These are phyloP conservation scores for Intellagama lesueurii DNA, from an alignment of 2,797 vertebrate genomes.

Conservation along the genomic window DNA sequence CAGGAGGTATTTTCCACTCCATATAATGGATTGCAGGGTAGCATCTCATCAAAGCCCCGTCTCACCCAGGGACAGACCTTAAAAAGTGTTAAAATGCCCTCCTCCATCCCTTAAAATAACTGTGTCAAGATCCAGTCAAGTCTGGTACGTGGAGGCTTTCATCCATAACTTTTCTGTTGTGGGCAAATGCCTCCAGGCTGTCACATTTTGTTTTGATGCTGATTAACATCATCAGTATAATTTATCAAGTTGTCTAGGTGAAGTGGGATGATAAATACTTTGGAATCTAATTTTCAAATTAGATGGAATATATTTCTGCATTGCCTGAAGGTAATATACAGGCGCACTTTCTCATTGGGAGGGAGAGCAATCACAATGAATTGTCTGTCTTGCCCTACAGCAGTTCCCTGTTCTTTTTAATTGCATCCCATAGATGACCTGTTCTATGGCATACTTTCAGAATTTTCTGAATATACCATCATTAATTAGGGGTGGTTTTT, in stretches of 20 bases:
- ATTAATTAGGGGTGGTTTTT: not conserved
- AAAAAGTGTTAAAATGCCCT: not conserved
- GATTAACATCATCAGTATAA: slow-evolving; percentile 71
- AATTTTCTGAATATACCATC: slow-evolving; percentile 3
- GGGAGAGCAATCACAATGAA: slow-evolving; percentile 1
- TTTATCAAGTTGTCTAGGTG: slow-evolving; percentile 60
- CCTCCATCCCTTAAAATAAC: not conserved
- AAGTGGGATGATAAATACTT: slow-evolving; percentile 57
- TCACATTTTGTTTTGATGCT: slow-evolving; percentile 48
- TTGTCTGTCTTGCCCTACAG: not conserved
- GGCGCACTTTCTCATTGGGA: slow-evolving; percentile 1
- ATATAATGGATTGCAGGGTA: too few species aligned
- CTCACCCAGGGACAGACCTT: not conserved
- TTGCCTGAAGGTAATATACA: not conserved
- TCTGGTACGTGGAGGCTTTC: not conserved
- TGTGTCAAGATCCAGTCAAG: not conserved
- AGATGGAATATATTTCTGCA: not conserved
- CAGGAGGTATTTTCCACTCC: too few species aligned
- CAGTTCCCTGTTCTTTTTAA: slow-evolving; percentile 8
- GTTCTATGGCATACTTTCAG: slow-evolving; percentile 25
- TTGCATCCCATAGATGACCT: not conserved
- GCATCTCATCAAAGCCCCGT: not conserved
- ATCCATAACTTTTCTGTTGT: not conserved
- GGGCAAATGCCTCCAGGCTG: slow-evolving; percentile 26
- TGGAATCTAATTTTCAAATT: slow-evolving; percentile 15